phyloP scores from a whole-genome alignment of 2,888 invertebrate genomes.

The Drosophila barbarae region DNA sequence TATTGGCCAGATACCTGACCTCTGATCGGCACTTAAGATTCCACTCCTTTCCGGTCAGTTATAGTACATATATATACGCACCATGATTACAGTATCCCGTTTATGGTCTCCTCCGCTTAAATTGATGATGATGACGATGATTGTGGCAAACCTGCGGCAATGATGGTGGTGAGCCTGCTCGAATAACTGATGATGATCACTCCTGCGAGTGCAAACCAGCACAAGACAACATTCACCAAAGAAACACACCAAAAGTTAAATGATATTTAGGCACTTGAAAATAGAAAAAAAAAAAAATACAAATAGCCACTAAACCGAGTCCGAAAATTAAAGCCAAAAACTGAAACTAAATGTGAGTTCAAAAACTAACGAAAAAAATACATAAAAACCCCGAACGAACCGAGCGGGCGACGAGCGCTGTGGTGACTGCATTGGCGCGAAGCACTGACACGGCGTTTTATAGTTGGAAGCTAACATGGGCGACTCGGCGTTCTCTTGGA shows the following conservation, averaged over 20 bases:
- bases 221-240: constrained; percentile 45
- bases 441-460: constrained; percentile 58
- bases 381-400: constrained; percentile 38
- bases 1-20: not conserved
- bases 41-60: constrained; percentile 11
- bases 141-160: not conserved
- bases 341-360: too few species aligned
- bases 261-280: constrained; percentile 12
- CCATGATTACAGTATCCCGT: constrained; percentile 28
- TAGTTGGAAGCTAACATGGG: constrained; percentile 33
- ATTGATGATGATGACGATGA: constrained; percentile 19
- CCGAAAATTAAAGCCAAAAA: constrained; percentile 10
- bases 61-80: constrained; percentile 12
- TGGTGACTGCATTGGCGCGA: constrained; percentile 64
- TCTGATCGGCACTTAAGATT: constrained; percentile 14
- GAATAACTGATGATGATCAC: constrained; percentile 15
- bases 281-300: not conserved
- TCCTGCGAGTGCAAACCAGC: constrained; percentile 24
- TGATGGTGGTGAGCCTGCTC: constrained; percentile 29
- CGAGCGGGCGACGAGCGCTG: constrained; percentile 49
- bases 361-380: not conserved
- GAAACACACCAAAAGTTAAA: constrained; percentile 8
- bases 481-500: constrained; percentile 7
- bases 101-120: constrained; percentile 18
- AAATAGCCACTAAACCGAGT: constrained; percentile 9